phyloP scores from a whole-genome alignment of 2,888 invertebrate genomes.

The Argyresthia goedartella region DNA sequence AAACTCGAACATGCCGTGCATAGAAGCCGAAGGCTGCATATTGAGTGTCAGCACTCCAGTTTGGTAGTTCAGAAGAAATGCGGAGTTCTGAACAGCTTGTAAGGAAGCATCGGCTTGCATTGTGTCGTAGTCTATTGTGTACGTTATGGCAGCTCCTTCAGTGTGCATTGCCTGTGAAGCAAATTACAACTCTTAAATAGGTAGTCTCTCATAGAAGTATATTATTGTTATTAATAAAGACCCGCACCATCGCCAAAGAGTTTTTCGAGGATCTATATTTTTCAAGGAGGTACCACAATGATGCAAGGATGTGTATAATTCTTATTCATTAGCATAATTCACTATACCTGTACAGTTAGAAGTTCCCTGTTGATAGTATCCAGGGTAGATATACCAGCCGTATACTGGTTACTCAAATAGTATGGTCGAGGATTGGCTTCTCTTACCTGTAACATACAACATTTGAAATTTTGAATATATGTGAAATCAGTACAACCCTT shows the following conservation, averaged over 20 bases:
- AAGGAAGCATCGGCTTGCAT: slow-evolving; percentile 55
- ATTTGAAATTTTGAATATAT: background rate
- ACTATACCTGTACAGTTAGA: slow-evolving; percentile 51
- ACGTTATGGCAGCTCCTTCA: slow-evolving; percentile 51
- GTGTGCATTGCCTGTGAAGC: slow-evolving; percentile 67
- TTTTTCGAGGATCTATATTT: too few relatives aligned
- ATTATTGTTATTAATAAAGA: too few relatives aligned
- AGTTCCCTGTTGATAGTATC: slow-evolving; percentile 56
- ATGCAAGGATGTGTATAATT: too few relatives aligned
- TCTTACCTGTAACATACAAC: slow-evolving; percentile 48
- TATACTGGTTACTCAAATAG: slow-evolving; percentile 57
- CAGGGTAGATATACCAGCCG: slow-evolving; percentile 60
- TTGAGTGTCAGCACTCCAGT: slow-evolving; percentile 61
- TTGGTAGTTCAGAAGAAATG: slow-evolving; percentile 44
- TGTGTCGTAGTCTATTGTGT: slow-evolving; percentile 37
- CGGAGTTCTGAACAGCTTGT: slow-evolving; percentile 30
- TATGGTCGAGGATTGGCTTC: slow-evolving; percentile 73
- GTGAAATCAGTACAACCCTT: too few relatives aligned
- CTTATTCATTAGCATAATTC: too few relatives aligned
- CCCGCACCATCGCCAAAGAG: too few relatives aligned
- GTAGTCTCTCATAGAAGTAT: too few relatives aligned
- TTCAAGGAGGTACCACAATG: too few relatives aligned
- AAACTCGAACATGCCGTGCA: slow-evolving; percentile 75
- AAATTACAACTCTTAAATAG: too few relatives aligned
- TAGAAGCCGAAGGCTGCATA: slow-evolving; percentile 60